Evolutionary conservation across 2,888 invertebrate genomes (phyloP).

Genomic region (Chloroclystis v-ata): DNA sequence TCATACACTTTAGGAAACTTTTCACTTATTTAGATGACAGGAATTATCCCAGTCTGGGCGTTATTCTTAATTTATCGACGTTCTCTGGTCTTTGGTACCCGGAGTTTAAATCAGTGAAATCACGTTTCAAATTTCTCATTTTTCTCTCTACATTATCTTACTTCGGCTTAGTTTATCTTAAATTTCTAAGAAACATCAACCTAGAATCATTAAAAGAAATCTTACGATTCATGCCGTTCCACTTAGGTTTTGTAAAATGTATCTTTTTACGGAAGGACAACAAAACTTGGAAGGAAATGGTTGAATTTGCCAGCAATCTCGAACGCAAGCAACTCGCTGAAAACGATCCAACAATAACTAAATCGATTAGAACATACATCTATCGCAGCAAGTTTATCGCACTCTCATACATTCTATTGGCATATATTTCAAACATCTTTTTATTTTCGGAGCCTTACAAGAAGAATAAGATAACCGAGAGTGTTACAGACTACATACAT

Average conservation of each 20-base stretch:
- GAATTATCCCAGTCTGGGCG: slow-evolving; percentile 48
- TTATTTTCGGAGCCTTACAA: slow-evolving; percentile 53
- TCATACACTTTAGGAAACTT: slow-evolving; percentile 18
- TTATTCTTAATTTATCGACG: slow-evolving; percentile 41
- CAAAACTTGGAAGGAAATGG: slow-evolving; percentile 43
- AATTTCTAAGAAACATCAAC: slow-evolving; percentile 38
- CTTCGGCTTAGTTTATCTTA: slow-evolving; percentile 51
- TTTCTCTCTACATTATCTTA: slow-evolving; percentile 41
- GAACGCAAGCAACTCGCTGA: slow-evolving; percentile 41
- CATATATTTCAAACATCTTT: slow-evolving; percentile 43
- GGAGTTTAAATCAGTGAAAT: slow-evolving; percentile 24
- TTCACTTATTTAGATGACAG: slow-evolving; percentile 40
- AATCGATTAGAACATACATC: slow-evolving; percentile 42
- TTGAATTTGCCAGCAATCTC: slow-evolving; percentile 43
- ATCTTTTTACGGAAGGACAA: slow-evolving; percentile 47
- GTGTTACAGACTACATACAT: slow-evolving; percentile 46
- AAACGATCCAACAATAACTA: slow-evolving; percentile 27
- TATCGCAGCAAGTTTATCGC: background rate
- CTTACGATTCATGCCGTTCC: slow-evolving; percentile 54
- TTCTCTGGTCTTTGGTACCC: slow-evolving; percentile 49
- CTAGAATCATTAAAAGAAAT: slow-evolving; percentile 41
- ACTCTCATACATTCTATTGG: background rate
- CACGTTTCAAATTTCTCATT: slow-evolving; percentile 38
- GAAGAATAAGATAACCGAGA: slow-evolving; percentile 40
- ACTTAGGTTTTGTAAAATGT: slow-evolving; percentile 49